Evolutionary conservation across 2,888 invertebrate species (phyloP).

Genomic region (Polietes domitor): DNA sequence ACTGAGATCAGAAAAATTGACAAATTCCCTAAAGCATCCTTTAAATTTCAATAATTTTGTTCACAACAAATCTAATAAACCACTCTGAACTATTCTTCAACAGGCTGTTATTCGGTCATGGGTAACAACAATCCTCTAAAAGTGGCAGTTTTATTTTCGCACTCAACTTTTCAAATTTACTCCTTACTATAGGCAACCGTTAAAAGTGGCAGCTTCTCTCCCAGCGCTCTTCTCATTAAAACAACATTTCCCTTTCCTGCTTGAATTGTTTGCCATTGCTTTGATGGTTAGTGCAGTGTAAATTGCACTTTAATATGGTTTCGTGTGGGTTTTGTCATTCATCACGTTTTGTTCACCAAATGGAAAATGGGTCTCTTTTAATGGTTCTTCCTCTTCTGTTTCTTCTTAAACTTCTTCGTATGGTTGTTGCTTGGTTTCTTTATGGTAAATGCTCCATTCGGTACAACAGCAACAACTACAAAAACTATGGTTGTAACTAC

Average conservation of each 20-base stretch:
- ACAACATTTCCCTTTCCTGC: constrained; percentile 4
- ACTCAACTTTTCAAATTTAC: no score
- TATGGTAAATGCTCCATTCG: constrained; percentile 49
- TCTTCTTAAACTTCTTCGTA: background rate
- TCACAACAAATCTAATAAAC: no score
- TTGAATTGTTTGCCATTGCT: background rate
- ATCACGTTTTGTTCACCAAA: constrained; percentile 59
- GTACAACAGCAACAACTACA: constrained; percentile 20
- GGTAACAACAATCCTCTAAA: no score
- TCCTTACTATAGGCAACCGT: no score
- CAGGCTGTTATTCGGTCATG: no score
- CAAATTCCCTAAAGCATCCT: no score
- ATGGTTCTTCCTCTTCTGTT: background rate
- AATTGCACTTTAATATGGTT: constrained; percentile 56
- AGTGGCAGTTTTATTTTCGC: no score
- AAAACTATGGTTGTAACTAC: background rate
- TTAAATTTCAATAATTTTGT: no score
- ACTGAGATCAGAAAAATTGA: no score
- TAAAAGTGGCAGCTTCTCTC: background rate
- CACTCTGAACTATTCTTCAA: no score
- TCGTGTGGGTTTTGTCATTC: constrained; percentile 65
- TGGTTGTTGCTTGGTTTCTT: constrained; percentile 26
- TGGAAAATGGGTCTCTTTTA: constrained; percentile 45
- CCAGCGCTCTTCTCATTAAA: constrained; percentile 18
- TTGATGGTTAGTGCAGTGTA: constrained; percentile 1